These are phyloP conservation scores for Platypus cylindrus DNA, from an alignment of 2,888 invertebrate species.

Conservation along the genomic window DNA sequence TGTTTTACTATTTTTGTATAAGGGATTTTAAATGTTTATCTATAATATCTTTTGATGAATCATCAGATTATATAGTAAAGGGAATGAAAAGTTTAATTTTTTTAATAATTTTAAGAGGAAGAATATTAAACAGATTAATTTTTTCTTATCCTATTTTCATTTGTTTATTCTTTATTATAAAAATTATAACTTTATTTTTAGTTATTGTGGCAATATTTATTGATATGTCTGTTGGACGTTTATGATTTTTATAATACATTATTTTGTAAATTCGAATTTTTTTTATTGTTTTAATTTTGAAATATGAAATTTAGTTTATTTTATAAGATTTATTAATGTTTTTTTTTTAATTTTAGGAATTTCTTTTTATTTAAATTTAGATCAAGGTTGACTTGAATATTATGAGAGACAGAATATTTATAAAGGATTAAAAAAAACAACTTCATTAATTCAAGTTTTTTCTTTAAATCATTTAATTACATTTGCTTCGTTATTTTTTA, in stretches of 20 bases:
- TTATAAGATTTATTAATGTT: too few species aligned
- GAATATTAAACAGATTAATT: conserved; percentile 43
- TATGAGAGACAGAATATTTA: conserved; percentile 18
- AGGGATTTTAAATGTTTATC: too few species aligned
- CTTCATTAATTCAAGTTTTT: not conserved
- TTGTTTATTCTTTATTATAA: conserved; percentile 41
- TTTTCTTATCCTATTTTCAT: conserved; percentile 41
- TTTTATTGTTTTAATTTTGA: too few species aligned
- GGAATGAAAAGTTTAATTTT: conserved; percentile 34
- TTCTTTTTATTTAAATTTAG: conserved; percentile 33
- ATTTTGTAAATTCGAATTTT: conserved; percentile 29
- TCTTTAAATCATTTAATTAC: too few species aligned
- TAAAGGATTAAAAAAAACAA: not conserved
- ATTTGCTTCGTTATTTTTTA: too few species aligned
- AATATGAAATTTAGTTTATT: too few species aligned
- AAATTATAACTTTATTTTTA: conserved; percentile 41
- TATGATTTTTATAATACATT: conserved; percentile 34
- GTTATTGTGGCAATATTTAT: conserved; percentile 34
- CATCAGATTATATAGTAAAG: too few species aligned
- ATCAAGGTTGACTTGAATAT: too few species aligned
- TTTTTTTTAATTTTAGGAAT: conserved; percentile 36
- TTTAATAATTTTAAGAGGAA: too few species aligned
- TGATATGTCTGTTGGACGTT: conserved; percentile 37
- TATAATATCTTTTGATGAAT: too few species aligned
- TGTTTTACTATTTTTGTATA: too few species aligned